Evolutionary conservation across 2,113 vertebrate species (phyloP).

Genomic region (Thamnophis sirtalis): DNA sequence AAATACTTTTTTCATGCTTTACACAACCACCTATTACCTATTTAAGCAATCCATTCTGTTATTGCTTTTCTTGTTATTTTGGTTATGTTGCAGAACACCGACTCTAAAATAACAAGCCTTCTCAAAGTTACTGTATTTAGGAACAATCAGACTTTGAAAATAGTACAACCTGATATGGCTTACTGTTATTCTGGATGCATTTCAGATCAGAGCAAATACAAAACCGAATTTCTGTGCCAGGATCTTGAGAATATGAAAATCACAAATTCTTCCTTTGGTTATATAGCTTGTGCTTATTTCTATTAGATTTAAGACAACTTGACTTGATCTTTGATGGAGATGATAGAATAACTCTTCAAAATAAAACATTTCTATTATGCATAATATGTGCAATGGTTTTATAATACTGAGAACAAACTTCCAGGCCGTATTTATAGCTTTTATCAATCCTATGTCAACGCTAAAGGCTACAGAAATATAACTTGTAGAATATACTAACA

Average conservation of each 20-base stretch:
- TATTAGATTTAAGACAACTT: not conserved
- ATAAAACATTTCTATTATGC: not conserved
- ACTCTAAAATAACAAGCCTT: not conserved
- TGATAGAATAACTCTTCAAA: not conserved
- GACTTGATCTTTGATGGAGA: not conserved
- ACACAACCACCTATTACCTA: not conserved
- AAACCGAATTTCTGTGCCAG: not conserved
- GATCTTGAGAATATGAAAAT: not conserved
- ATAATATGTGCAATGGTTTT: not conserved
- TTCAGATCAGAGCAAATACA: not conserved
- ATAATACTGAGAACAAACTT: not conserved
- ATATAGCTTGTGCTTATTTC: not conserved
- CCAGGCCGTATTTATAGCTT: not conserved
- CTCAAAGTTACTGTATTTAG: not conserved
- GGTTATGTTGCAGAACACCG: not conserved
- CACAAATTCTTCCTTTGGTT: not conserved
- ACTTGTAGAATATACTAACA: not conserved
- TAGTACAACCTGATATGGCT: not conserved
- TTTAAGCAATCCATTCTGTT: not conserved
- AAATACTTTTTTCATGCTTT: not conserved
- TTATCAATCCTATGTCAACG: not conserved
- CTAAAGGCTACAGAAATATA: not conserved
- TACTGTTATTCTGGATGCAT: not conserved
- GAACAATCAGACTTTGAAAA: not conserved
- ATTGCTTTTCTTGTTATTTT: not conserved